These are phyloP conservation scores for Mythimna impura DNA, from an alignment of 2,888 invertebrate genomes.

Conservation along the genomic window DNA sequence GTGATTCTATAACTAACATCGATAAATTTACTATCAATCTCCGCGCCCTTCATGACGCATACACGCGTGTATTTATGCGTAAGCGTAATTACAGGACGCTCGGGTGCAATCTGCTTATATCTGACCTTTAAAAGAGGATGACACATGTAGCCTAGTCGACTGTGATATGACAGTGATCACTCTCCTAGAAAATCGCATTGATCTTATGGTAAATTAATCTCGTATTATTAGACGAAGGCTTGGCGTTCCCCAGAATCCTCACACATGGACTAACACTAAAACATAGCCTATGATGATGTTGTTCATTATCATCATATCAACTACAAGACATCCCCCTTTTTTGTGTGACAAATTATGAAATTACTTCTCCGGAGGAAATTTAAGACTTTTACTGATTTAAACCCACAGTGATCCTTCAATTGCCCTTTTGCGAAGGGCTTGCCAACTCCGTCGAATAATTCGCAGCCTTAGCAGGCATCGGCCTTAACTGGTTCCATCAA, in stretches of 20 bases:
- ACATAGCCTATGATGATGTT: background rate
- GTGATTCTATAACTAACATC: background rate
- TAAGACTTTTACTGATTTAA: too few relatives aligned
- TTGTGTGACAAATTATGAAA: too few relatives aligned
- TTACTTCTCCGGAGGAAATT: too few relatives aligned
- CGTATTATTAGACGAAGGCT: constrained; percentile 1
- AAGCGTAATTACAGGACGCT: constrained; percentile 48
- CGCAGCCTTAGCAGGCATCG: too few relatives aligned
- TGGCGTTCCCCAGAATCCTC: background rate
- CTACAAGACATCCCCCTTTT: background rate
- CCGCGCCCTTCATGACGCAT: constrained; percentile 22
- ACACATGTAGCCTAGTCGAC: constrained; percentile 23
- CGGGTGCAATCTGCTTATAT: constrained; percentile 52
- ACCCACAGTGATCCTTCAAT: too few relatives aligned
- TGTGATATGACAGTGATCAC: constrained; percentile 37
- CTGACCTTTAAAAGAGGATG: constrained; percentile 50
- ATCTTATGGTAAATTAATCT: constrained; percentile 34
- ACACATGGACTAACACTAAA: background rate
- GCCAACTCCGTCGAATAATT: too few relatives aligned
- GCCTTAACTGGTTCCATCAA: too few relatives aligned
- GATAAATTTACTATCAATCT: constrained; percentile 21
- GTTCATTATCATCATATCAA: background rate
- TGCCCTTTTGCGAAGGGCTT: too few relatives aligned
- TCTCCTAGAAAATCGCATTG: constrained; percentile 44
- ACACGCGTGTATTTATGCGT: constrained; percentile 36